Base-by-base conservation (phyloP, 2,888 invertebrate genomes). In the Heteropelma amictum region DNA sequence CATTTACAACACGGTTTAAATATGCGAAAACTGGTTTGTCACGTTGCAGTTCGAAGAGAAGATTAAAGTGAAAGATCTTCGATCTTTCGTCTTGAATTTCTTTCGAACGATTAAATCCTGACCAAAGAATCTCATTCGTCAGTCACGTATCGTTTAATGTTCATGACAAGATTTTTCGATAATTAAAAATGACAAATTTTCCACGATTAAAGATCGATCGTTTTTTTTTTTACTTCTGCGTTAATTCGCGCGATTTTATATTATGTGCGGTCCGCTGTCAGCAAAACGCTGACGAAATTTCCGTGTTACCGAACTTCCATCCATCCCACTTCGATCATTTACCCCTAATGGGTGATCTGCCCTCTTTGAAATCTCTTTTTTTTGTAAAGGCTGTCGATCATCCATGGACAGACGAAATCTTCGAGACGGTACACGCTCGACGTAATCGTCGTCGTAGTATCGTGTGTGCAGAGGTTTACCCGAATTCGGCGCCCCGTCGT, bases 371-470 rank as follows among this genome's bases (percentile, higher is more conserved):
- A 26, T 2, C 17, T 56, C 40, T 8, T 5, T 14, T 26, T 40
- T 23, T 23, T 26, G 12, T 8, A 26, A 8, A 14, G 56, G 56
- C 4, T 7, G 1, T 26, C 4, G 56, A 8, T n/a, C n/a, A n/a
- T n/a, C n/a, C n/a, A n/a, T n/a, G n/a, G n/a, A n/a, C n/a, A n/a
- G n/a, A n/a, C n/a, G n/a, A n/a, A n/a, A n/a, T n/a, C n/a, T n/a
- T n/a, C n/a, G n/a, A n/a, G n/a, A 10, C 26, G 26, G 0, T 21
- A 38, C n/a, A 47, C 17, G 33, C 21, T 67, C 61, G 6, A 23
- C 60, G n/a, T 26, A 73, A 7, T 58, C 40, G 21, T 73, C 63
- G 30, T 73, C 68, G 19, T 54, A 51, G 28, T 73, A 68, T 49
- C 49, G 63, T n/a, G 49, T 63, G 33, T 73, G 72, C 56, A 73